Evolutionary conservation across 2,888 invertebrate species (phyloP).

Genomic region (Stenichneumon culpator): DNA sequence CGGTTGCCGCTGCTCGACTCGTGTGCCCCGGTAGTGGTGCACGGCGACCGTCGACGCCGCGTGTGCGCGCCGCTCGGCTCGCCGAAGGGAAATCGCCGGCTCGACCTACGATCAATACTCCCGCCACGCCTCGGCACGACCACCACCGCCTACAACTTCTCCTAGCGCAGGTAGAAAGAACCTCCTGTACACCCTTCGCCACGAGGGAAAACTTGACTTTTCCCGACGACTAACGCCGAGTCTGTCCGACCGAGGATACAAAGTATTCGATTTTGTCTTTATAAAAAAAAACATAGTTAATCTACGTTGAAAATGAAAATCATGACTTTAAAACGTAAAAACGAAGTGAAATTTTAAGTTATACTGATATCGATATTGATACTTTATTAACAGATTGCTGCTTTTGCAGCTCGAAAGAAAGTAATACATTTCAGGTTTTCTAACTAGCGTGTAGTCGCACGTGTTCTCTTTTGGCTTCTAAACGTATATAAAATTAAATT

Average conservation of each 20-base stretch:
- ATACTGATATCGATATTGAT: no score
- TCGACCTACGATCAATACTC: slow-evolving; percentile 69
- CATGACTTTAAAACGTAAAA: not conserved
- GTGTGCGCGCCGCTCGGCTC: slow-evolving; percentile 62
- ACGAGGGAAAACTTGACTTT: slow-evolving; percentile 47
- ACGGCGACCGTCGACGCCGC: slow-evolving; percentile 45
- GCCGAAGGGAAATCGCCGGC: slow-evolving; percentile 65
- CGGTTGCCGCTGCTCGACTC: slow-evolving; percentile 1
- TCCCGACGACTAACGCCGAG: slow-evolving; percentile 12
- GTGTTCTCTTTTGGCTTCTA: no score
- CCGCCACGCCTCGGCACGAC: slow-evolving; percentile 66
- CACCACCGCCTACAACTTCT: slow-evolving; percentile 51
- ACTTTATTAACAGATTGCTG: no score
- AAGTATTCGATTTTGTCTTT: not conserved
- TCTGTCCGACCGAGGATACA: not conserved
- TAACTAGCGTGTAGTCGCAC: no score
- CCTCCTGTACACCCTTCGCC: not conserved
- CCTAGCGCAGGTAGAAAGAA: slow-evolving; percentile 26
- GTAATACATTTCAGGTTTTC: no score
- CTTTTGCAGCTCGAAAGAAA: no score
- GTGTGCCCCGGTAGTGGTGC: slow-evolving; percentile 12
- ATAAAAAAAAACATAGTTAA: not conserved
- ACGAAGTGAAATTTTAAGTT: not conserved
- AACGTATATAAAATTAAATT: no score
- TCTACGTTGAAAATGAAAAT: not conserved